Evolutionary conservation across 2,113 vertebrate species (phyloP), one percentile per base, ranked within the genome.

Genomic region (Chloebia gouldiae): DNA sequence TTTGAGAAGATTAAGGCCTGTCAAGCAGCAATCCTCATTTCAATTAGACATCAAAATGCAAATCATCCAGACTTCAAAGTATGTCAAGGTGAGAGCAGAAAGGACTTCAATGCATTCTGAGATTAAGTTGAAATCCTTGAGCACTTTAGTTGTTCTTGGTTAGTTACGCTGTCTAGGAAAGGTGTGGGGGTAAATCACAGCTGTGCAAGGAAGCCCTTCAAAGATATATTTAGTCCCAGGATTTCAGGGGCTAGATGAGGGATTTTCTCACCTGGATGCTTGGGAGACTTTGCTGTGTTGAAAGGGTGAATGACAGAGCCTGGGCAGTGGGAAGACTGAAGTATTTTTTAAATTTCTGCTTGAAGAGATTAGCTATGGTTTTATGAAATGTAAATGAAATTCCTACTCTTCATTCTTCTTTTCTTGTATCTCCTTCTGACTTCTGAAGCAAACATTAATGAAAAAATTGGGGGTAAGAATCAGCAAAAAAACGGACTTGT

Each of bases 31-130:
- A 13, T n/a, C 60, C 72, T 81, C 64, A 23, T 81, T 96, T 95
- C 90, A 95, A 81, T 92, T 96, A 96, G 88, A 42, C 1, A 11
- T 81, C 90, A 86, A 93, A 96, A 93, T 88, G 88, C 80, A 93
- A 88, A 92, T 93, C 40, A 71, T 56, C 28, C 15, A 31, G 53
- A 31, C 71, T 92, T 88, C 44, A 60, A 84, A 68, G 65, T 77
- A 33, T 60, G 33, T 92, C 85, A 93, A 92, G 90, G 90, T 92
- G 95, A 94, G 53, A 84, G 37, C 11, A 76, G 61, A 75, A 96
- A 91, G 82, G 56, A 64, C 65, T 86, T 90, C 33, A 94, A 65
- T 86, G 44, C 57, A 6, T 78, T 93, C 56, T 72, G 53, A 84
- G 51, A 65, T 90, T 27, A 86, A 42, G 28, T 9, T 59, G 44